Percentiles rank a stretch among this genome's conserved stretches.
Evolutionary conservation across 2,797 vertebrate genomes (phyloP).

Genomic region (Urophycis tenuis): DNA sequence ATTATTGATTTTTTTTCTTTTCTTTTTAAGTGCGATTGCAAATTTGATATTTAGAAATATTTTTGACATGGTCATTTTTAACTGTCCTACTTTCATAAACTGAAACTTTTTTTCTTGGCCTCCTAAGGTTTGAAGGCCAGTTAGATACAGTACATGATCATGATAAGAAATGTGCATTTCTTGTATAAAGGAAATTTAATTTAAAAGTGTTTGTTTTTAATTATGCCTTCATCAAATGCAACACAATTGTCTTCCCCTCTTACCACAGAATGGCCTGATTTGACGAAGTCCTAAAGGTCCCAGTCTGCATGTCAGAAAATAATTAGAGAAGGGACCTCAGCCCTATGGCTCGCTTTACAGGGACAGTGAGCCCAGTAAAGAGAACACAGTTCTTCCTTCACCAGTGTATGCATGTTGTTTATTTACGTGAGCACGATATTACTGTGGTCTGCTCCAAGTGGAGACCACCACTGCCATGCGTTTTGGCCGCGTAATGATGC

Average conservation of each 20-base stretch:
- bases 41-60: neutral
- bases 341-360: too few species aligned
- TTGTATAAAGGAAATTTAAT: neutral
- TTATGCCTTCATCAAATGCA: neutral
- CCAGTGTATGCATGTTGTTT: too few species aligned
- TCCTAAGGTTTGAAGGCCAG: neutral
- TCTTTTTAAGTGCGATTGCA: neutral
- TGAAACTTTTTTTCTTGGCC: neutral
- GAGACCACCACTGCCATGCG: too few species aligned
- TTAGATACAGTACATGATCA: neutral
- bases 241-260: neutral
- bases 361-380: too few species aligned
- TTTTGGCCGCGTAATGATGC: too few species aligned
- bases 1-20: neutral
- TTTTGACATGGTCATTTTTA: conserved; percentile 2
- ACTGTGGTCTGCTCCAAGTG: too few species aligned
- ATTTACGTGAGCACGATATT: too few species aligned
- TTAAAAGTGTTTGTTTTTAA: neutral
- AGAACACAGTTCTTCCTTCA: too few species aligned
- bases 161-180: neutral
- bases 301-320: neutral
- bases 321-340: too few species aligned
- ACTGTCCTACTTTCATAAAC: neutral
- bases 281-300: neutral
- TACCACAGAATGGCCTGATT: neutral